Evolutionary conservation across 2,113 vertebrate genomes (phyloP).

Genomic region (Limnothrissa miodon): DNA sequence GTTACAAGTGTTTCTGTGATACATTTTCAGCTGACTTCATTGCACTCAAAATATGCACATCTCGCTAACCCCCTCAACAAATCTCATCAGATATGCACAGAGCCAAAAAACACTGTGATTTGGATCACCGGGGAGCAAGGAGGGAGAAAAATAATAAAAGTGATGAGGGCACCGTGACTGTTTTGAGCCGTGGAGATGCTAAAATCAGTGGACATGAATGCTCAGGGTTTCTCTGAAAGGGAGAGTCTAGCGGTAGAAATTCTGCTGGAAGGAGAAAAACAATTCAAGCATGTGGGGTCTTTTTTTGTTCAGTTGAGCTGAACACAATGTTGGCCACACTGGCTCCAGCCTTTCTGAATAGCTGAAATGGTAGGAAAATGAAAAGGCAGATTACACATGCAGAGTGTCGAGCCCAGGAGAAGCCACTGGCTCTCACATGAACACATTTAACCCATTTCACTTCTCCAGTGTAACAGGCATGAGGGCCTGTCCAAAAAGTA

Average conservation of each 20-base stretch:
- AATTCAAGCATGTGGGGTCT: conserved; percentile 18
- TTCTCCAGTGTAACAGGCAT: background rate
- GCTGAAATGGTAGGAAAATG: conserved; percentile 44
- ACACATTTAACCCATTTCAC: conserved; percentile 26
- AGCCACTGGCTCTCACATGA: background rate
- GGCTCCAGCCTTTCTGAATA: conserved; percentile 22
- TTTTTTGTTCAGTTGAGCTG: conserved; percentile 36
- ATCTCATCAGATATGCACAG: background rate
- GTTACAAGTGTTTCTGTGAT: conserved; percentile 3
- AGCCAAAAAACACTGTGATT: background rate
- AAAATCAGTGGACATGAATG: background rate
- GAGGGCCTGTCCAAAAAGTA: background rate
- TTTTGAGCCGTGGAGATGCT: background rate
- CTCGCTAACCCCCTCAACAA: conserved; percentile 1
- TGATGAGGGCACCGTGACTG: background rate
- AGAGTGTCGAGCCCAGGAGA: conserved; percentile 1
- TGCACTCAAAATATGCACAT: background rate
- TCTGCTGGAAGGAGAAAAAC: conserved; percentile 38
- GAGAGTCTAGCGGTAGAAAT: conserved; percentile 21
- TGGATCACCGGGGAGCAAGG: background rate
- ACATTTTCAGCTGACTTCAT: background rate
- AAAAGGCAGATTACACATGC: conserved; percentile 30
- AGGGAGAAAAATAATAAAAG: background rate
- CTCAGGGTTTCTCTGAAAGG: conserved; percentile 30
- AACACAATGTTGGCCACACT: conserved; percentile 26